A percentile compares a stretch with the other conserved stretches of the same genome.
These are phyloP conservation scores for Astyanax mexicanus DNA, from an alignment of 2,797 vertebrate genomes.

Conservation along the genomic window DNA sequence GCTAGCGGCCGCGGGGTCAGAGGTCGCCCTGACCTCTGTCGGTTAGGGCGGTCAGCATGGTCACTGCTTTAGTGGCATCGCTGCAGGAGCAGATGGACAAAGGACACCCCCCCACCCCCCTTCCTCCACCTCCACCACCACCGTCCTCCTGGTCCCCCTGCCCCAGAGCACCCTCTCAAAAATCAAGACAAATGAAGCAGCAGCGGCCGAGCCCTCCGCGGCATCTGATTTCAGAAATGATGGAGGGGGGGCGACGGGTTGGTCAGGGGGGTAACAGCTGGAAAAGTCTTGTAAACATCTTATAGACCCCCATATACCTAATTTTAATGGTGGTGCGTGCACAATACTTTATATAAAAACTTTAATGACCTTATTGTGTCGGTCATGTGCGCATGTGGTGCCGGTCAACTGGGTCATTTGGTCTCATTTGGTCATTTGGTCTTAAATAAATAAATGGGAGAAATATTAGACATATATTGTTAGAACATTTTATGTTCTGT, in stretches of 20 bases:
- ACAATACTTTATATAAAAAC: neutral
- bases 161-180: slow-evolving; percentile 29
- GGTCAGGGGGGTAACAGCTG: slow-evolving; percentile 36
- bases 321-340: neutral
- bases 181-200: slow-evolving; percentile 52
- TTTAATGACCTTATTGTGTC: too few relatives aligned
- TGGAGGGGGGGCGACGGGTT: too few relatives aligned
- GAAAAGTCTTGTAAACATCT: slow-evolving; percentile 24
- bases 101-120: slow-evolving; percentile 52
- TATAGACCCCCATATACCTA: neutral
- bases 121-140: slow-evolving; percentile 45
- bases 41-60: slow-evolving; percentile 79
- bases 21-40: slow-evolving; percentile 81
- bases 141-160: slow-evolving; percentile 68
- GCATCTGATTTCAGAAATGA: slow-evolving; percentile 37
- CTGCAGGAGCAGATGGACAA: slow-evolving; percentile 88
- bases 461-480: too few relatives aligned
- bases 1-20: slow-evolving; percentile 77
- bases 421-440: too few relatives aligned
- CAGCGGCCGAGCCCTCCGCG: slow-evolving; percentile 7
- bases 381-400: neutral
- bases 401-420: too few relatives aligned
- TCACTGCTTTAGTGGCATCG: slow-evolving; percentile 80
- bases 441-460: too few relatives aligned
- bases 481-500: too few relatives aligned